Base-by-base conservation (phyloP, 2,888 invertebrate genomes). In the Sinotaia quadrata region DNA sequence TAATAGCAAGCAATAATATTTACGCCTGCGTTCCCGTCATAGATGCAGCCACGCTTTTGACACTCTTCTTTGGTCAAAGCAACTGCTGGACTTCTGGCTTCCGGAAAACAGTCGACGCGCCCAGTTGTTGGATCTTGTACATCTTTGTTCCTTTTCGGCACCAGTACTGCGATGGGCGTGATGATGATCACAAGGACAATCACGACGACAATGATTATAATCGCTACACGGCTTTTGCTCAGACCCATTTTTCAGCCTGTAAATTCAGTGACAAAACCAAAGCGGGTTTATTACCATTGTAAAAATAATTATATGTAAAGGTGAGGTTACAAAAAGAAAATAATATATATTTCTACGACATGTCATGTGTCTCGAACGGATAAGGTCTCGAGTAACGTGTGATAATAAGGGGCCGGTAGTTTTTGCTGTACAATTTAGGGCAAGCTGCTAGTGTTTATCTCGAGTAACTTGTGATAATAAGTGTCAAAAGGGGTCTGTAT, bases 71-170 rank as follows among this genome's bases (percentile, higher is more conserved):
- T 31, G 33, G 31, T 68, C 27, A 34, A 29, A 21, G 18, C 41
- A 10, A 57, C 29, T 24, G 27, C 34, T 2, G 31, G 8, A 18
- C 66, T 58, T 0, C 47, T 10, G 18, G 27, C 27, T 44, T 65
- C 65, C 29, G 65, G 65, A 24, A 31, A 65, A 10, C 65, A 65
- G 33, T 65, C 56, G 15, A 58, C n/a, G n/a, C 49, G 12, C 29
- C 33, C 57, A 24, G n/a, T 52, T 15, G 24, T 1, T 1, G 31
- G 41, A n/a, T 41, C 52, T 31, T 36, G 49, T 7, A 27, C 56
- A 7, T n/a, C 34, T 15, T 24, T 27, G 56, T 21, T 34, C 10
- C 36, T 33, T 18, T 15, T 41, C 21, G 29, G 15, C 31, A 34
- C 56, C 44, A 65, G 56, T 54, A 44, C 41, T 8, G 41, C 52